These are phyloP conservation scores for Amblyjoppa fuscipennis DNA, from an alignment of 2,888 invertebrate species.

Conservation along the genomic window DNA sequence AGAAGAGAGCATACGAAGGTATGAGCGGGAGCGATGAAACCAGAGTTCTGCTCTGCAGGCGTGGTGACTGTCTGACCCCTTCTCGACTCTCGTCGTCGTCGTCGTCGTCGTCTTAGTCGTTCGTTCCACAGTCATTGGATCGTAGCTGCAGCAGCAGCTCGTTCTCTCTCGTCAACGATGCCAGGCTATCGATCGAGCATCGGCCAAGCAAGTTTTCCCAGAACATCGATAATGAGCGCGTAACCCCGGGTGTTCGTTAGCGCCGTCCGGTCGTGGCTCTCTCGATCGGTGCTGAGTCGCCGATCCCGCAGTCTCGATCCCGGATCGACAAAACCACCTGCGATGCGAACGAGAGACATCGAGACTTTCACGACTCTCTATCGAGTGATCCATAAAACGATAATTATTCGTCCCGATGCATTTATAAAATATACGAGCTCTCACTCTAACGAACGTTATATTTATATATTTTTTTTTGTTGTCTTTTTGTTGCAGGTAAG, in stretches of 20 bases:
- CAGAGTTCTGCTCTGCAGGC: conserved; percentile 56
- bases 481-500: conserved; percentile 68
- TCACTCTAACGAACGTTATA: neutral
- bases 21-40: conserved; percentile 49
- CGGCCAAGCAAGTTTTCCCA: conserved; percentile 67
- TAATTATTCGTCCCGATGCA: conserved; percentile 50
- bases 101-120: conserved; percentile 26
- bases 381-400: conserved; percentile 55
- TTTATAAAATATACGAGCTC: conserved; percentile 1
- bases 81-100: conserved; percentile 54
- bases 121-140: conserved; percentile 57
- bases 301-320: conserved; percentile 35
- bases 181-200: conserved; percentile 65
- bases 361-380: conserved; percentile 49
- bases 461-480: conserved; percentile 11
- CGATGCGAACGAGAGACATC: conserved; percentile 25
- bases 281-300: conserved; percentile 36
- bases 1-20: conserved; percentile 32
- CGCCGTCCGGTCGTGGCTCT: conserved; percentile 61
- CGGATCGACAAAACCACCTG: conserved; percentile 32
- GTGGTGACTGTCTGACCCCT: conserved; percentile 68
- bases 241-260: conserved; percentile 67
- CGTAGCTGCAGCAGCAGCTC: conserved; percentile 53
- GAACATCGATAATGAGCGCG: conserved; percentile 69
- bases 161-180: conserved; percentile 62